A percentile compares a stretch with the other conserved stretches of the same genome.
Evolutionary conservation across 2,888 invertebrate genomes (phyloP).

Genomic region (Hyppa rectilinea): DNA sequence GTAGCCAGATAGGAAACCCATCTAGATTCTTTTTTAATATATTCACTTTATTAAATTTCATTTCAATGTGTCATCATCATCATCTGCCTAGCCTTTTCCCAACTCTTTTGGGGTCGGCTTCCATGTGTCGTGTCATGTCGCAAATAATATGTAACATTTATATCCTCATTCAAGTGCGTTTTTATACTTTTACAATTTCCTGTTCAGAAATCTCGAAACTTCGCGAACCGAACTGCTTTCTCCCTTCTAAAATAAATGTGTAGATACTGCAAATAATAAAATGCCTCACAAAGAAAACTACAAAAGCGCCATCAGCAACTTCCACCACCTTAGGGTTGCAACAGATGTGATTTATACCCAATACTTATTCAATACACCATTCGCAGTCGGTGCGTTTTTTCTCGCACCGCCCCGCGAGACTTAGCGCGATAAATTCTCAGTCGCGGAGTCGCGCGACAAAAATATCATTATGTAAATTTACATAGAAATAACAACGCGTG

Average conservation of each 20-base stretch:
- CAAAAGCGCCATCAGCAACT: constrained; percentile 72
- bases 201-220: not conserved
- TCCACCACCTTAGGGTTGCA: constrained; percentile 67
- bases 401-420: constrained; percentile 69
- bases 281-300: constrained; percentile 59
- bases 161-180: not conserved
- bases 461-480: constrained; percentile 89
- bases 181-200: not conserved
- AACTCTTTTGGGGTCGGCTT: no score
- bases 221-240: not conserved
- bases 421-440: constrained; percentile 81
- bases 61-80: no score
- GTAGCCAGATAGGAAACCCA: no score
- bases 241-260: constrained; percentile 26
- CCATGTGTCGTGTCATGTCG: no score
- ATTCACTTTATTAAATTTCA: no score
- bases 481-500: constrained; percentile 85
- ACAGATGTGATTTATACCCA: constrained; percentile 76
- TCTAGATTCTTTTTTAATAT: no score
- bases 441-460: constrained; percentile 86
- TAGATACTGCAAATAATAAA: constrained; percentile 52
- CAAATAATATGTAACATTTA: no score
- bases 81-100: no score
- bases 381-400: constrained; percentile 52
- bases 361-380: constrained; percentile 70